These are phyloP conservation scores for Eucidaris tribuloides DNA, from an alignment of 35 echinoderm and acorn worm species.

Conservation along the genomic window DNA sequence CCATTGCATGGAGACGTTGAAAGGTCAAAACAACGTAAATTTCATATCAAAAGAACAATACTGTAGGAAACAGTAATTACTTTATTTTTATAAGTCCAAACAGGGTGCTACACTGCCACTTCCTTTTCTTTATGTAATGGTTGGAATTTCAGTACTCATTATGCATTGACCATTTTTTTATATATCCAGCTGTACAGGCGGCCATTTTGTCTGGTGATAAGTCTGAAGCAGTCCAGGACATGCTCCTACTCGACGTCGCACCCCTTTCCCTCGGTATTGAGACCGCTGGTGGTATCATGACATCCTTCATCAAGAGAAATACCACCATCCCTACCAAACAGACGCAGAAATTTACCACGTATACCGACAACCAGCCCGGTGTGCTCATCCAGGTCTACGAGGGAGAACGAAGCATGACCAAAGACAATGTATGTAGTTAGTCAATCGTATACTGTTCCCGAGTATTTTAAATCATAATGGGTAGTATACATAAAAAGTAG, in stretches of 20 bases:
- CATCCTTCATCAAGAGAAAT: conserved; percentile 75
- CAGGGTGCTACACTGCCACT: too few species aligned
- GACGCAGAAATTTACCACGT: conserved; percentile 67
- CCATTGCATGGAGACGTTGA: too few species aligned
- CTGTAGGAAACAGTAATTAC: too few species aligned
- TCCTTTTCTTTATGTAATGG: too few species aligned
- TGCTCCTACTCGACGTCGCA: conserved; percentile 83
- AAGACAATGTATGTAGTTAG: conserved; percentile 63
- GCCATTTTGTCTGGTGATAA: conserved; percentile 93
- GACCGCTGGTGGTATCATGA: conserved; percentile 94
- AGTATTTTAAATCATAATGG: too few species aligned
- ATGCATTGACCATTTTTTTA: too few species aligned
- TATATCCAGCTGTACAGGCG: conserved; percentile 74
- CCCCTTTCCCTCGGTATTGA: conserved; percentile 96
- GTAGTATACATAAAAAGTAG: too few species aligned
- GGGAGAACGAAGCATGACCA: conserved; percentile 86
- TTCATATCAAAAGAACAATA: too few species aligned
- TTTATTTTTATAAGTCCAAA: too few species aligned
- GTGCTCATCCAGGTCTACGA: conserved; percentile 95
- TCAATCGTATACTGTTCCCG: too few species aligned
- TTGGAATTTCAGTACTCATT: too few species aligned
- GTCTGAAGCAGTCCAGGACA: conserved; percentile 80
- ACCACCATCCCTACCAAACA: conserved; percentile 90
- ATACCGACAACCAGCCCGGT: conserved; percentile 83
- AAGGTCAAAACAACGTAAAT: too few species aligned